Evolutionary conservation across 2,888 invertebrate genomes (phyloP).

Genomic region (Tanypteryx hageni): DNA sequence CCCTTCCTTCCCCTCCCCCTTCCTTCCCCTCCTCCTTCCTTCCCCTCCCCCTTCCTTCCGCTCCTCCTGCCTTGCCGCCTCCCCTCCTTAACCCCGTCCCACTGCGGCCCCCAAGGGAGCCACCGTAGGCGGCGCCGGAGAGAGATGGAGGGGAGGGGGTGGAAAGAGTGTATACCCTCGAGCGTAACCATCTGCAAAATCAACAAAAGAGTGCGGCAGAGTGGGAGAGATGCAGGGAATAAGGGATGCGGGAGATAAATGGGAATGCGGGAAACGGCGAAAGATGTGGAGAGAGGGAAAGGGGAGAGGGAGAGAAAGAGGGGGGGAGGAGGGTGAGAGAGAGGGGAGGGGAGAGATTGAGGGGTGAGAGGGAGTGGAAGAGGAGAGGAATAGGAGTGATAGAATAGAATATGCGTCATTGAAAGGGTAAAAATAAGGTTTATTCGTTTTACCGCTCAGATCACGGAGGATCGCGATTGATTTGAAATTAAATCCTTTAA

Average conservation of each 20-base stretch:
- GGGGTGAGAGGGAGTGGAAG: neutral
- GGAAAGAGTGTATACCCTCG: constrained; percentile 17
- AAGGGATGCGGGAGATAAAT: neutral
- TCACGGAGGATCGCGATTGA: too few species aligned
- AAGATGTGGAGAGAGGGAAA: neutral
- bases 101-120: neutral
- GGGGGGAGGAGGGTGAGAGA: neutral
- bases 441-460: too few species aligned
- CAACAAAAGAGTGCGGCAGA: constrained; percentile 19
- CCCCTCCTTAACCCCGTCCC: neutral
- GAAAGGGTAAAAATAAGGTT: too few species aligned
- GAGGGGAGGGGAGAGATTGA: neutral
- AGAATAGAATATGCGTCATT: too few species aligned
- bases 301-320: neutral
- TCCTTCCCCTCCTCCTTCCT: neutral
- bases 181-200: constrained; percentile 35
- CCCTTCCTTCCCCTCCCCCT: neutral
- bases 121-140: neutral
- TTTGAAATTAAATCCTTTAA: too few species aligned
- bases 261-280: neutral
- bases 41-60: neutral
- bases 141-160: neutral
- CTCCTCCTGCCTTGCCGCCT: neutral
- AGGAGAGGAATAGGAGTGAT: too few species aligned
- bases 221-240: constrained; percentile 31